These are phyloP conservation scores for Echinometra lucunter DNA, from an alignment of 53 echinoderm and acorn worm species.

Conservation along the genomic window DNA sequence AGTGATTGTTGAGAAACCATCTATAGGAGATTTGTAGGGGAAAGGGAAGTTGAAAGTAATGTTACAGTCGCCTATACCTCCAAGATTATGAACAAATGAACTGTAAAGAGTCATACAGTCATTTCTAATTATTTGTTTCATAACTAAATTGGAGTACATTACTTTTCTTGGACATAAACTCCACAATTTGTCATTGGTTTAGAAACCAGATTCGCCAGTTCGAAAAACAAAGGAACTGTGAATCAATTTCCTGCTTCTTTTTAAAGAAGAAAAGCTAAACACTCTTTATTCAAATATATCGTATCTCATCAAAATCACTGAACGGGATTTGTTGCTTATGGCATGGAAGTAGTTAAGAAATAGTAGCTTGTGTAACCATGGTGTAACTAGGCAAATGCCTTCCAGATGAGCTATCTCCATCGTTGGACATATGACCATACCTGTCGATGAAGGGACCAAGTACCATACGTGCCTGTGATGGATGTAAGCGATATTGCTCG, in stretches of 20 bases:
- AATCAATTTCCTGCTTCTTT: background rate
- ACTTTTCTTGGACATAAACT: background rate
- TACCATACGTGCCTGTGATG: background rate
- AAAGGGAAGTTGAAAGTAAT: background rate
- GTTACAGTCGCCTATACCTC: background rate
- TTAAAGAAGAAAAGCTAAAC: background rate
- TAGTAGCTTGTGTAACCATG: background rate
- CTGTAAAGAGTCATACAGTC: background rate
- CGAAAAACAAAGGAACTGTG: too few species aligned
- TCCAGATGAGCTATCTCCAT: background rate
- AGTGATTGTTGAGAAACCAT: background rate
- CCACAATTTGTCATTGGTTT: too few species aligned
- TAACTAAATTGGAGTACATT: background rate
- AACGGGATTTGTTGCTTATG: background rate
- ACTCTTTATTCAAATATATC: background rate
- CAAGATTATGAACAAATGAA: background rate
- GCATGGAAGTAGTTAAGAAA: background rate
- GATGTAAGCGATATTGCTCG: constrained; percentile 2
- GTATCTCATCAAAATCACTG: background rate
- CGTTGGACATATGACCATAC: background rate
- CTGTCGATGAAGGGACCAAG: background rate
- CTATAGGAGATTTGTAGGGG: background rate
- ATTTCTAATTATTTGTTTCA: background rate
- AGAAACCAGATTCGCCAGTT: too few species aligned
- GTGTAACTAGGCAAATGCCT: background rate